These are phyloP conservation scores for Drosophila greeni DNA, from an alignment of 2,888 invertebrate genomes.

Conservation along the genomic window DNA sequence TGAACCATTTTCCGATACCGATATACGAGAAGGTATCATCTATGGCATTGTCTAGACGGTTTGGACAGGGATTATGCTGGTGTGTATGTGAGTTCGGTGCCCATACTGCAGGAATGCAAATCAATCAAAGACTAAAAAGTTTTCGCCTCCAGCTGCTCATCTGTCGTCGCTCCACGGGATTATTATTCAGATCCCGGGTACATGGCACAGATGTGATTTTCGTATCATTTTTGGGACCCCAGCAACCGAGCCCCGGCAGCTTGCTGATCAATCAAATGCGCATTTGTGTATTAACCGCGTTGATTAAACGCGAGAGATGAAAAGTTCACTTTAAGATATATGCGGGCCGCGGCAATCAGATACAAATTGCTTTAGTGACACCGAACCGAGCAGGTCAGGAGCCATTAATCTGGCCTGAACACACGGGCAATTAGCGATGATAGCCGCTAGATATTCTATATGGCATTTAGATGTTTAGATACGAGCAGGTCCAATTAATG, in stretches of 20 bases:
- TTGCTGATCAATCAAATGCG: constrained; percentile 60
- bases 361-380: constrained; percentile 35
- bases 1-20: not conserved
- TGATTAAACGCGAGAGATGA: constrained; percentile 47
- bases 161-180: constrained; percentile 15
- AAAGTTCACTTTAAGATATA: constrained; percentile 19
- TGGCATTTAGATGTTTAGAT: not conserved
- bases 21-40: constrained; percentile 1
- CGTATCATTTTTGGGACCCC: constrained; percentile 19
- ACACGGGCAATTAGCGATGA: constrained; percentile 23
- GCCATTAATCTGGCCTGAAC: constrained; percentile 31
- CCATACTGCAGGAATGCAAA: constrained; percentile 48
- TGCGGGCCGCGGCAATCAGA: constrained; percentile 21
- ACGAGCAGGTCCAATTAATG: constrained; percentile 12
- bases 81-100: not conserved
- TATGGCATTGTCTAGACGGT: constrained; percentile 18
- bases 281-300: constrained; percentile 59
- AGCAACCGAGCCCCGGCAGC: constrained; percentile 5
- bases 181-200: constrained; percentile 11
- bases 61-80: constrained; percentile 15
- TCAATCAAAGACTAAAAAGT: constrained; percentile 52
- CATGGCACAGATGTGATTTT: constrained; percentile 30
- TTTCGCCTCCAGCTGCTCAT: constrained; percentile 9
- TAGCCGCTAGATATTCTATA: not conserved
- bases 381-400: constrained; percentile 25